Percentiles rank a stretch among this genome's conserved stretches.
Conservation (phyloP, 64 coral and sea anemone genomes). For the Dendrophyllia cribrosa region DNA sequence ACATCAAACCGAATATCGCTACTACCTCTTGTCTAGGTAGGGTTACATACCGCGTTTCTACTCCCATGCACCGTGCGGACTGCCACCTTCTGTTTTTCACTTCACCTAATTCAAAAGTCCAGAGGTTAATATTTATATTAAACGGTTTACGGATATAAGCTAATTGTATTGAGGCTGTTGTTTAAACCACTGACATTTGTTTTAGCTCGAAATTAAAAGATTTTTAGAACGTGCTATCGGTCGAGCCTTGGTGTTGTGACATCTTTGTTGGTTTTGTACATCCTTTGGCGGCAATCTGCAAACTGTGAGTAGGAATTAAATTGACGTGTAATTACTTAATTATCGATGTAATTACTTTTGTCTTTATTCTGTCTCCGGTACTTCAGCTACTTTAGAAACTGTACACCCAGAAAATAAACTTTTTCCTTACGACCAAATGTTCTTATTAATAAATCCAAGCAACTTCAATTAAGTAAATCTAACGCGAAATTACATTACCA, state of each 20-base stretch:
- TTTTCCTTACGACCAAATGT: slow-evolving; percentile 43
- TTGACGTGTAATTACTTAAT: slow-evolving; percentile 80
- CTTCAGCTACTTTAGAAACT: slow-evolving; percentile 21
- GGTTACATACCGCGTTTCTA: slow-evolving; percentile 20
- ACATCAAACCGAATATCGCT: neutral
- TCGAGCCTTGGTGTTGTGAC: slow-evolving; percentile 30
- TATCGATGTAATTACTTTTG: slow-evolving; percentile 64
- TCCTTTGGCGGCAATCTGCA: slow-evolving; percentile 57
- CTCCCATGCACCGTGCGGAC: neutral
- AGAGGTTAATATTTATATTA: neutral
- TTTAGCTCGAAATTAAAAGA: slow-evolving; percentile 8
- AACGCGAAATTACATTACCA: slow-evolving; percentile 36
- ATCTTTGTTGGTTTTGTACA: slow-evolving; percentile 1
- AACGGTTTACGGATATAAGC: neutral
- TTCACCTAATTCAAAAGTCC: neutral
- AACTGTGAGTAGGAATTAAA: slow-evolving; percentile 47
- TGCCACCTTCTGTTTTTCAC: neutral
- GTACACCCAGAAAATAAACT: slow-evolving; percentile 9
- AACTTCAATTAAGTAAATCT: neutral
- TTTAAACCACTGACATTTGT: neutral
- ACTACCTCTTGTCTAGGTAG: neutral
- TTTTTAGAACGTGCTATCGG: slow-evolving; percentile 14
- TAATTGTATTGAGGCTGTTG: neutral
- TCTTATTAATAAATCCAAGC: slow-evolving; percentile 39
- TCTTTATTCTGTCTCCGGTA: slow-evolving; percentile 71